phyloP scores from a whole-genome alignment of 2,888 invertebrate species.

The Heliconius hortense region DNA sequence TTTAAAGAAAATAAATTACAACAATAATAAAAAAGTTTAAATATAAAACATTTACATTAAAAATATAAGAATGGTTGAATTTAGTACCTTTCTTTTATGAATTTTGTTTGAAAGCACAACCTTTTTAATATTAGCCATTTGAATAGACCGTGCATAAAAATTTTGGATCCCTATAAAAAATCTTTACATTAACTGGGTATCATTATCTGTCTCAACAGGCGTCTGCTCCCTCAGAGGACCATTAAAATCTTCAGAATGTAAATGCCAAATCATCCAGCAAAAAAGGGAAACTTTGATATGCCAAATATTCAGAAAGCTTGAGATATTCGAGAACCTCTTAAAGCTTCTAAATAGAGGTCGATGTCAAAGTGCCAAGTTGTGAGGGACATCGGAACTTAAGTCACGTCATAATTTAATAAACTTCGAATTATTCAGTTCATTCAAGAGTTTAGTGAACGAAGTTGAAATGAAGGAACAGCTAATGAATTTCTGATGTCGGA shows the following conservation, averaged over 20 bases:
- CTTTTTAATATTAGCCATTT: slow-evolving; percentile 22
- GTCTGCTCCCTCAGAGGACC: slow-evolving; percentile 24
- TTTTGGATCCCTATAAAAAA: slow-evolving; percentile 3
- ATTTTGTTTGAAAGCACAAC: slow-evolving; percentile 14
- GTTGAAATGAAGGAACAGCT: slow-evolving; percentile 28
- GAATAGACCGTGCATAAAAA: slow-evolving; percentile 15
- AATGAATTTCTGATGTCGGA: slow-evolving; percentile 34
- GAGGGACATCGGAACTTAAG: slow-evolving; percentile 31
- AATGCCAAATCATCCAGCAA: slow-evolving; percentile 31
- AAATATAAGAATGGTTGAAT: slow-evolving; percentile 10
- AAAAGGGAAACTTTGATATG: slow-evolving; percentile 30
- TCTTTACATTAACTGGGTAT: slow-evolving; percentile 28
- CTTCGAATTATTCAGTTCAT: slow-evolving; percentile 37
- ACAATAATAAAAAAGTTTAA: neutral
- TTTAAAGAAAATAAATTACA: neutral
- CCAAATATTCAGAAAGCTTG: slow-evolving; percentile 23
- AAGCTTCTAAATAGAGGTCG: slow-evolving; percentile 32
- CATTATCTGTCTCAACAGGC: slow-evolving; percentile 27
- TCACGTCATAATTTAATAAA: slow-evolving; percentile 41
- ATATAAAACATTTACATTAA: neutral
- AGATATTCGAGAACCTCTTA: slow-evolving; percentile 32
- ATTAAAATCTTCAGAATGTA: slow-evolving; percentile 34
- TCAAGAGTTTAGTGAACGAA: slow-evolving; percentile 33
- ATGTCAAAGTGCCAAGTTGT: slow-evolving; percentile 34
- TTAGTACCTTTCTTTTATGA: slow-evolving; percentile 6